Conservation (phyloP, 2,888 invertebrate species). For the Melinaea menophilus region DNA sequence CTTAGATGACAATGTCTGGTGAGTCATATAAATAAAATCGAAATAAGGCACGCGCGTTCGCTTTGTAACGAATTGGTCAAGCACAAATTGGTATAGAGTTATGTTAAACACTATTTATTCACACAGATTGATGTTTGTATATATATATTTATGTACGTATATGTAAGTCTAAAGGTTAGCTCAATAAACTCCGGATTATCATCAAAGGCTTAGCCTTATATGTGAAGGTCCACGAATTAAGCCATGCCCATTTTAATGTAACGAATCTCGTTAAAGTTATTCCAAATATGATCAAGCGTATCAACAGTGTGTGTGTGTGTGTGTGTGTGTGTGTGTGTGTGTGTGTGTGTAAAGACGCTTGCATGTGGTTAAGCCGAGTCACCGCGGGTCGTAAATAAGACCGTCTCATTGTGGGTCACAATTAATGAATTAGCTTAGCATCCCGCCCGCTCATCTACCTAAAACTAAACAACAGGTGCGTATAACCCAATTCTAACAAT, state of each 20-base stretch:
- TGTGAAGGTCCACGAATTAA: neutral
- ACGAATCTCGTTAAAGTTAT: neutral
- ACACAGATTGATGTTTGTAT: too few species aligned
- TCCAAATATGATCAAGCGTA: constrained; percentile 4
- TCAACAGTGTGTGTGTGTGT: too few species aligned
- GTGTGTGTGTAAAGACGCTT: constrained; percentile 26
- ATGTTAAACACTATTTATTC: too few species aligned
- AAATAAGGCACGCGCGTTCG: constrained; percentile 18
- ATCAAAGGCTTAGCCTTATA: neutral
- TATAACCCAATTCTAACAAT: constrained; percentile 78
- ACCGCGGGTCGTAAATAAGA: constrained; percentile 75
- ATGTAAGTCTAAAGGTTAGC: neutral
- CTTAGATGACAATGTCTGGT: constrained; percentile 20
- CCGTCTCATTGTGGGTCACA: constrained; percentile 75
- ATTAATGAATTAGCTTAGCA: constrained; percentile 72
- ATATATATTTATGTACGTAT: too few species aligned
- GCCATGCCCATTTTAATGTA: neutral
- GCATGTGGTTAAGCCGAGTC: constrained; percentile 59
- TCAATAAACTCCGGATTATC: neutral
- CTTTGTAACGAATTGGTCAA: constrained; percentile 12
- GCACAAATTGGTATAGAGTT: constrained; percentile 6
- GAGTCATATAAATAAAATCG: constrained; percentile 21
- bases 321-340: too few species aligned
- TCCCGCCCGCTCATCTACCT: constrained; percentile 55
- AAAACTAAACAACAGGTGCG: constrained; percentile 77